Evolutionary conservation across 1,140 invertebrate genomes (phyloP).

Genomic region (Laupala kohalensis): DNA sequence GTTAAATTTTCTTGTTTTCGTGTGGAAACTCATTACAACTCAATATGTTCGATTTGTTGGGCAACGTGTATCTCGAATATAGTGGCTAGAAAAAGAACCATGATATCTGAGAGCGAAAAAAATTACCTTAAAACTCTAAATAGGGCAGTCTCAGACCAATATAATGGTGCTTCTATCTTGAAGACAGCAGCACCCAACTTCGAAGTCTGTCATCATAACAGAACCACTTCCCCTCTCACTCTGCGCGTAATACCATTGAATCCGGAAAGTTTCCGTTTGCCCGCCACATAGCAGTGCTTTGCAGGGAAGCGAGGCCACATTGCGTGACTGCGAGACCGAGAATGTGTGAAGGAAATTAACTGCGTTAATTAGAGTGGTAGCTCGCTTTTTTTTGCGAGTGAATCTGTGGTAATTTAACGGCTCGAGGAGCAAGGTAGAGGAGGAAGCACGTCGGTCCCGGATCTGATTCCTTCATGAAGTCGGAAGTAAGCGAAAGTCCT

Average conservation of each 20-base stretch:
- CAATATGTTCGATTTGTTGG: too few relatives aligned
- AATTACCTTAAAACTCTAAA: too few relatives aligned
- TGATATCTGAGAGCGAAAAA: too few relatives aligned
- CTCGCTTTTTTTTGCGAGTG: not conserved
- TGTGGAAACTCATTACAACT: too few relatives aligned
- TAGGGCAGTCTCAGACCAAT: too few relatives aligned
- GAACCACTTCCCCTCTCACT: not conserved
- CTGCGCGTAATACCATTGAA: not conserved
- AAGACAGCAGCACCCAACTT: too few relatives aligned
- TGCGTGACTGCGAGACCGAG: not conserved
- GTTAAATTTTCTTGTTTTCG: too few relatives aligned
- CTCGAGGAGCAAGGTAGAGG: not conserved
- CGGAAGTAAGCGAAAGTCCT: too few relatives aligned
- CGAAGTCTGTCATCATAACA: not conserved
- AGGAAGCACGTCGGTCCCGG: not conserved
- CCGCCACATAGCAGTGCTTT: not conserved
- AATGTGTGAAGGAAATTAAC: not conserved
- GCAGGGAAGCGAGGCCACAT: not conserved
- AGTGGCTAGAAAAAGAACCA: too few relatives aligned
- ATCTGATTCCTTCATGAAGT: too few relatives aligned
- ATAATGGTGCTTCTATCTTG: too few relatives aligned
- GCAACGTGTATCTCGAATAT: too few relatives aligned
- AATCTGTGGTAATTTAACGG: not conserved
- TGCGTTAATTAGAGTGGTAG: not conserved
- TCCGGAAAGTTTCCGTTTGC: not conserved